Base-by-base conservation (phyloP, 37 sponge, comb jelly and placozoan genomes). In the Cliona cf. orientalis region DNA sequence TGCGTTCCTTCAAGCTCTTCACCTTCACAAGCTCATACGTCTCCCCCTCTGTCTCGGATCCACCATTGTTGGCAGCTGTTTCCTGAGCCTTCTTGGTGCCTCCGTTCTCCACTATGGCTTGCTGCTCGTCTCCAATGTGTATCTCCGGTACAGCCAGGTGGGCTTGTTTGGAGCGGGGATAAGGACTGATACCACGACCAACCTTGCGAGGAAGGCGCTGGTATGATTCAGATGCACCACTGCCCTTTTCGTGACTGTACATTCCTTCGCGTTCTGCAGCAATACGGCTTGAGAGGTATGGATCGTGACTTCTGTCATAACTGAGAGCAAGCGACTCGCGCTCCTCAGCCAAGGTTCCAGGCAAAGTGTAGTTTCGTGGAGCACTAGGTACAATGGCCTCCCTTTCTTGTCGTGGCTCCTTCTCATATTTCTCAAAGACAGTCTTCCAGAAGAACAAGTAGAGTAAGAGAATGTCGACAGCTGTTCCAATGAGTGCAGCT, bases 401-500 rank as follows among this genome's bases (percentile, higher is more conserved):
- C 29, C 46, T 68, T 32, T 75, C 81, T 33, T 39, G 35, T 7
- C 65, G 49, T 2, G 68, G 69, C 14, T 75, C 76, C 7, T 55
- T 49, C 3, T 36, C 31, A 46, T 69, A 66, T n/a, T 85, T 76
- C n/a, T 59, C 78, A 40, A 86, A 79, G 42, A 86, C 64, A 2
- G 45, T 72, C 9, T 66, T 56, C 38, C 66, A 78, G 74, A 86
- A 88, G 39, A 88, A 88, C 7, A 60, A 0, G 42, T 95, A 91
- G 3, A 95, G 79, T 36, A 95, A 55, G n/a, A 40, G 57, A n/a
- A 78, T 80, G 62, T 69, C 82, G 2, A 85, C 23, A 5, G 71
- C 76, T 3, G 77, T 58, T 14, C 95, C 95, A 21, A 95, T 40
- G 0, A 87, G 22, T 38, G 95, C 81, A 45, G 95, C 91, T 3